Evolutionary conservation across 2,797 vertebrate species (phyloP).

Genomic region (Salarias fasciatus): DNA sequence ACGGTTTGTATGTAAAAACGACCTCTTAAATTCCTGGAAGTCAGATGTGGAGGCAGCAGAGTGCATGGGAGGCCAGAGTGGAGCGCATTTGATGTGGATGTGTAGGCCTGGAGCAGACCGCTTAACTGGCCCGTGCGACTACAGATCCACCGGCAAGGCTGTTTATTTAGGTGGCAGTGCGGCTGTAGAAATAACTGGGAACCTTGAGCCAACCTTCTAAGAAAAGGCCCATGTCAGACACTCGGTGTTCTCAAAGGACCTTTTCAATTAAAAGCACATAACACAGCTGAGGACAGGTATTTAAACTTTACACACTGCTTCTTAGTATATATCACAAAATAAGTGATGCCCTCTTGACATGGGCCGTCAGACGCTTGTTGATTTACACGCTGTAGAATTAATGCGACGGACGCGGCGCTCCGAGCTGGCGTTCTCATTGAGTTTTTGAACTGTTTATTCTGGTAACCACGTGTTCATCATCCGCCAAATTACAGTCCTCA

Average conservation of each 20-base stretch:
- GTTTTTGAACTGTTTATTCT: constrained; percentile 57
- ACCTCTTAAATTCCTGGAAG: constrained; percentile 68
- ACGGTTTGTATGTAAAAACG: constrained; percentile 63
- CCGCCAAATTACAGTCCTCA: constrained; percentile 45
- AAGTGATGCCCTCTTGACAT: constrained; percentile 4
- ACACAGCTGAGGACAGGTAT: background rate
- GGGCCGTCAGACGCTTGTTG: background rate
- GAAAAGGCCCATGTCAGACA: constrained; percentile 63
- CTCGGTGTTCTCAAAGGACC: constrained; percentile 58
- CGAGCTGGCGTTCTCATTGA: constrained; percentile 41
- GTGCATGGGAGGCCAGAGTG: constrained; percentile 55
- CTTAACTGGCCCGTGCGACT: constrained; percentile 67
- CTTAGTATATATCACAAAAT: constrained; percentile 18
- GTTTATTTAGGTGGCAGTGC: constrained; percentile 76
- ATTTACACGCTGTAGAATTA: constrained; percentile 20
- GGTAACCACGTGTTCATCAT: constrained; percentile 58
- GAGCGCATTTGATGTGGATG: constrained; percentile 78
- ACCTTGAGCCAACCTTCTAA: constrained; percentile 54
- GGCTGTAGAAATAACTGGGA: constrained; percentile 70
- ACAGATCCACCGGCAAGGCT: constrained; percentile 57
- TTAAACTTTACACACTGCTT: constrained; percentile 21
- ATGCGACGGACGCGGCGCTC: constrained; percentile 22
- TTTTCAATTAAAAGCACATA: constrained; percentile 32
- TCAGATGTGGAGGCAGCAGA: constrained; percentile 65
- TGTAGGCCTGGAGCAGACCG: constrained; percentile 52